Base-by-base conservation (phyloP, 2,113 vertebrate species). In the Ochotona princeps region DNA sequence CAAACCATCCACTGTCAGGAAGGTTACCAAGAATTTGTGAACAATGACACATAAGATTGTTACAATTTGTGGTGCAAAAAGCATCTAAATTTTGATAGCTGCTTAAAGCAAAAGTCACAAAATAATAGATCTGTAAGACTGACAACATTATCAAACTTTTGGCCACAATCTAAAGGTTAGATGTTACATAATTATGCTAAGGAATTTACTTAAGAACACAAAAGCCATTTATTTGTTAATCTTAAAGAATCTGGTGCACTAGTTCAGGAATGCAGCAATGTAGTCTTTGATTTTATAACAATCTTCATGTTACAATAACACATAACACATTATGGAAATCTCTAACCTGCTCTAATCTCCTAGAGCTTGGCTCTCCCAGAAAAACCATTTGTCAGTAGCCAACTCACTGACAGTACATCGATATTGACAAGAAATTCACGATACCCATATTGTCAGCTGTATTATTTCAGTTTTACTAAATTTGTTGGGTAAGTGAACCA, bases 141-240 rank as follows among this genome's bases (percentile, higher is more conserved):
- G 4, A 94, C 65, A 85, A 6, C 44, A 26, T 69, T 78, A 61
- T 70, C 69, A 0, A 23, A n/a, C 47, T 87, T 60, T 20, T 60
- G 30, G 17, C 35, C 82, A 10, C 61, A 75, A 69, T 63, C 26
- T 66, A 44, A 69, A 38, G 28, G 2, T 61, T 69, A 69, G 18
- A 6, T 75, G 23, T 15, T 92, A 60, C 76, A 92, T 75, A 82
- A 87, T 87, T 65, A 57, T 66, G 25, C 18, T 28, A 74, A 92
- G 10, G 25, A 79, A 28, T 70, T 80, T 72, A 49, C 25, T 72
- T 70, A 60, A 63, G 73, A 63, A 63, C 63, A 65, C 13, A 44
- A 61, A 4, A 75, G 75, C 54, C 18, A 81, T 70, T 83, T 6
- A 49, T 30, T 15, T 92, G 28, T 80, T n/a, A 25, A 49, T 5